These are phyloP conservation scores for Lophotis ruficrista DNA, from an alignment of 2,113 vertebrate species.

Conservation along the genomic window DNA sequence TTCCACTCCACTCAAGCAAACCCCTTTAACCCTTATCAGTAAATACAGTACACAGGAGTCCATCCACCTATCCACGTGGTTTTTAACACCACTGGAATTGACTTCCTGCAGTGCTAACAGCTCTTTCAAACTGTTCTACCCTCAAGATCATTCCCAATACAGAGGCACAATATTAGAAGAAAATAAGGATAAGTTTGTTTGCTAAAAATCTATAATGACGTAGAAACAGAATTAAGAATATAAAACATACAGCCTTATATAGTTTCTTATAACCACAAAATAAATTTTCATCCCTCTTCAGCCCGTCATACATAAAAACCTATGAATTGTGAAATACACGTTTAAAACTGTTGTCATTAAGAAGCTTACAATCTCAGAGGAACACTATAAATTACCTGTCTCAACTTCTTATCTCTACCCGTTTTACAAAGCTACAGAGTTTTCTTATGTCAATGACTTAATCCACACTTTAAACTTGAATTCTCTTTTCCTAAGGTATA, in stretches of 20 bases:
- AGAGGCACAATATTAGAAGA: background rate
- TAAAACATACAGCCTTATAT: background rate
- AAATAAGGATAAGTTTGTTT: background rate
- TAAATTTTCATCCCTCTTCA: background rate
- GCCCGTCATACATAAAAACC: background rate
- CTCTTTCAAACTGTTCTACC: background rate
- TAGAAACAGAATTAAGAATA: background rate
- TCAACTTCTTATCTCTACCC: background rate
- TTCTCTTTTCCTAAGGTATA: background rate
- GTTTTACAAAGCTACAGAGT: background rate
- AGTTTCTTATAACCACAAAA: background rate
- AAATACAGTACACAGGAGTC: background rate
- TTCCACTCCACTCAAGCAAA: background rate
- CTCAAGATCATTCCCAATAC: background rate
- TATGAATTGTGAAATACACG: background rate
- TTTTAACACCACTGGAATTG: background rate
- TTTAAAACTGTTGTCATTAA: background rate
- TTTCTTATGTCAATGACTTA: background rate
- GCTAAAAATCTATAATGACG: background rate
- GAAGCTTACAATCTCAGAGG: background rate
- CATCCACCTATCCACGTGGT: rapidly evolving
- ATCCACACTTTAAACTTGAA: background rate
- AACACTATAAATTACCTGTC: background rate
- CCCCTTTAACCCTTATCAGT: background rate
- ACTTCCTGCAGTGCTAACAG: background rate